These are phyloP conservation scores for Callospermophilus lateralis DNA, from an alignment of 2,113 vertebrate genomes.

Conservation along the genomic window DNA sequence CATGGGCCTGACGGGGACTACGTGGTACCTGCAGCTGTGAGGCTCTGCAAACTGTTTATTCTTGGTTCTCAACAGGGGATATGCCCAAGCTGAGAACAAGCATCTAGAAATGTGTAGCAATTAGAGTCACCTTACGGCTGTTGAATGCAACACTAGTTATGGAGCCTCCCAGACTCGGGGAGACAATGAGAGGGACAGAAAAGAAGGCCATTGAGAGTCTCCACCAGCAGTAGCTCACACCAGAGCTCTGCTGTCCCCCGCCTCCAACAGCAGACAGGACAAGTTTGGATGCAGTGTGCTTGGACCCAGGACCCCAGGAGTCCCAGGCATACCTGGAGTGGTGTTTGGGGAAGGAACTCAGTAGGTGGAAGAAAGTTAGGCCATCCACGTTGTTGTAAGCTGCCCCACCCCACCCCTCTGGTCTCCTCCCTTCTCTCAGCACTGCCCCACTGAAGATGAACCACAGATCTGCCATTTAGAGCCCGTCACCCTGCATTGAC, in stretches of 20 bases:
- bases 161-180: accelerated
- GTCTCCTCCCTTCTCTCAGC: too few relatives aligned
- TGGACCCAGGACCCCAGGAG: accelerated
- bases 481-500: not conserved
- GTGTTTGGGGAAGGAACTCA: not conserved
- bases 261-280: accelerated
- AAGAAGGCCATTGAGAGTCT: not conserved
- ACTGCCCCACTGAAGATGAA: not conserved
- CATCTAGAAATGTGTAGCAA: accelerated
- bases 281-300: not conserved
- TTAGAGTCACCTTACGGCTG: accelerated
- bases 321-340: too few relatives aligned
- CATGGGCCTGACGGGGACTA: too few relatives aligned
- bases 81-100: accelerated
- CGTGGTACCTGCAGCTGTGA: accelerated
- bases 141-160: accelerated
- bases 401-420: accelerated
- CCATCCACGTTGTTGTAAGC: too few relatives aligned
- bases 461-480: not conserved
- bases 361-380: accelerated
- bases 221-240: not conserved
- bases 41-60: too few relatives aligned
- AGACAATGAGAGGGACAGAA: not conserved
- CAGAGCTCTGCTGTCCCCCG: too few relatives aligned
- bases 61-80: not conserved